phyloP scores from a whole-genome alignment of 2,113 vertebrate species.

The Gambusia holbrooki region DNA sequence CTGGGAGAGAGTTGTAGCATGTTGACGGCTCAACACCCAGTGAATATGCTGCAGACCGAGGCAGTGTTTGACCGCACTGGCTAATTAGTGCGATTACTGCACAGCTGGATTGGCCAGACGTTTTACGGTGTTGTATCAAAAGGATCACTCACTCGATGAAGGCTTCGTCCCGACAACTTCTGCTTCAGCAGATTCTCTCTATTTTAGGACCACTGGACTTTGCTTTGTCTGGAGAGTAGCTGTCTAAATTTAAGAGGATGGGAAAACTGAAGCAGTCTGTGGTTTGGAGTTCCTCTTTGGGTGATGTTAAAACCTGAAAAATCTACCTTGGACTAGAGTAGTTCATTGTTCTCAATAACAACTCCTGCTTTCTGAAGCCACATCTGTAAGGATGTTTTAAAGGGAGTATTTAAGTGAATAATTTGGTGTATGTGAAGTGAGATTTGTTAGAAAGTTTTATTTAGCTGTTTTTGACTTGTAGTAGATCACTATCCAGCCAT shows the following conservation, averaged over 20 bases:
- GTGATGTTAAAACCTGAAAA: not conserved
- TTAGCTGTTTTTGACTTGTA: not conserved
- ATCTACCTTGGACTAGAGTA: not conserved
- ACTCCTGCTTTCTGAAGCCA: not conserved
- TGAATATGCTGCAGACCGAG: constrained; percentile 51
- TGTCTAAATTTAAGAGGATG: constrained; percentile 72
- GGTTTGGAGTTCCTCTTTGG: constrained; percentile 62
- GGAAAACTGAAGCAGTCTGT: constrained; percentile 66
- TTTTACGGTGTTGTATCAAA: constrained; percentile 90
- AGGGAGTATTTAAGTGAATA: not conserved
- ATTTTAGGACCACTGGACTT: constrained; percentile 67
- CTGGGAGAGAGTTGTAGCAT: constrained; percentile 60
- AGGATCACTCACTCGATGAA: constrained; percentile 88
- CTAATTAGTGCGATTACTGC: constrained; percentile 99
- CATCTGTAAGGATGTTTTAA: not conserved
- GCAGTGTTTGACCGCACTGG: constrained; percentile 84
- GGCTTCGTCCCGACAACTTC: constrained; percentile 88
- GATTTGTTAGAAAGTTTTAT: not conserved
- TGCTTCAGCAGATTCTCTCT: constrained; percentile 85
- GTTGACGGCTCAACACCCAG: constrained; percentile 58
- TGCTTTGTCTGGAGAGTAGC: constrained; percentile 69
- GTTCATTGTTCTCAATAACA: not conserved
- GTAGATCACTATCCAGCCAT: not conserved
- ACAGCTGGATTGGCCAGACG: constrained; percentile 91
- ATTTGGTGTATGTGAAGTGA: not conserved